Evolutionary conservation across 1,140 invertebrate genomes (phyloP), one percentile per base, ranked within the genome.

Genomic region (Drosophila auraria): DNA sequence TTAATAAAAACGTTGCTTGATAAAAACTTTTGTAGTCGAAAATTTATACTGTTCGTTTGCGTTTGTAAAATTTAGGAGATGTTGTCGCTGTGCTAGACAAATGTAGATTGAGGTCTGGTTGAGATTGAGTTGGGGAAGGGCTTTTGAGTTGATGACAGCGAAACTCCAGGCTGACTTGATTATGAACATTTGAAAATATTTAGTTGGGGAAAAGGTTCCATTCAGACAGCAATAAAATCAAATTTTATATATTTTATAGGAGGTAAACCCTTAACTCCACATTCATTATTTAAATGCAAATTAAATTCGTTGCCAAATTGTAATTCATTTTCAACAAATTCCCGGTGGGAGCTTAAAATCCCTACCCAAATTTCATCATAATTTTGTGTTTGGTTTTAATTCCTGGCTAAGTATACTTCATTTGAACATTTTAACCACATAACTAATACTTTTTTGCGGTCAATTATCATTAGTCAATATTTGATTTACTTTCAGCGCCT

Each of bases 401-500:
- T 15, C 12, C 4, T 54, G 0, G 20, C 8, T 5, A 15, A 56
- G 14, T 9, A 15, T 9, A 54, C 27, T 36, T 54, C 0, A 14
- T 38, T 15, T 11, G 0, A n/a, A 23, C 7, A 56, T 17, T 23
- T 44, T 4, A 25, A 14, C 15, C 38, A 12, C 27, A 65, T 44
- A 11, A 30, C 12, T 38, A 38, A 25, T 25, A 25, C 20, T 40
- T 40, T 23, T 9, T 6, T 56, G 33, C 8, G 33, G 33, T 56
- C 3, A 61, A 23, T 58, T 30, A 30, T 2, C 51, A 40, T n/a
- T 36, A 45, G 23, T 12, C 11, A 0, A 25, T 44, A 27, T 47
- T 66, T 45, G 30, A 66, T 47, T 63, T 66, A 23, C n/a, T n/a
- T 23, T 23, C 12, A 60, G 20, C 25, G 36, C 7, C 17, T 23